phyloP scores from a whole-genome alignment of 2,113 vertebrate genomes.

The Toxotes chatareus region DNA sequence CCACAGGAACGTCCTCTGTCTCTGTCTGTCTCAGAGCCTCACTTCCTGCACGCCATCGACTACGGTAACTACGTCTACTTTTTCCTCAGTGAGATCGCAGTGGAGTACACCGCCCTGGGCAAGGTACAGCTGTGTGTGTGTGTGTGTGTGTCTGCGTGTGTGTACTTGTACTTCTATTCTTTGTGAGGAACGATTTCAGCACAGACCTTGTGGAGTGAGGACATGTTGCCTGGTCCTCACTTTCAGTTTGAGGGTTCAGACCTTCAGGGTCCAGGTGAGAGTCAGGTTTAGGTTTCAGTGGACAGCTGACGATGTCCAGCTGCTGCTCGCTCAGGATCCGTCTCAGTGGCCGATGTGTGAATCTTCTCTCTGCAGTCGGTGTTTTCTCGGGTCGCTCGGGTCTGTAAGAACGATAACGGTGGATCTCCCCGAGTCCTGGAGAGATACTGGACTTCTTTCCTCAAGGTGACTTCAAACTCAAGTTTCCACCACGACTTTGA shows the following conservation, averaged over 20 bases:
- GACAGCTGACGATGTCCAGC: too few species aligned
- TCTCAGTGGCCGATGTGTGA: too few species aligned
- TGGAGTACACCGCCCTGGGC: constrained; percentile 90
- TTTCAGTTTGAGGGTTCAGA: too few species aligned
- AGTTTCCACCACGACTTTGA: too few species aligned
- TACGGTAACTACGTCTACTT: constrained; percentile 92
- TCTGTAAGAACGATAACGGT: constrained; percentile 93
- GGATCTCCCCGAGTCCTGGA: constrained; percentile 93
- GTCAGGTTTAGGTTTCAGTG: too few species aligned
- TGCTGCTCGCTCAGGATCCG: too few species aligned
- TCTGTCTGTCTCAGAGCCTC: constrained; percentile 86
- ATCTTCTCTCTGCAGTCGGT: constrained; percentile 82
- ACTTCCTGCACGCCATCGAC: constrained; percentile 91
- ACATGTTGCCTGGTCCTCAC: too few species aligned
- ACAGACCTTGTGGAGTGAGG: too few species aligned
- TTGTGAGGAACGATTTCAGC: too few species aligned
- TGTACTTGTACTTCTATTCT: too few species aligned
- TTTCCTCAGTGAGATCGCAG: constrained; percentile 93
- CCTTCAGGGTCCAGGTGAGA: too few species aligned
- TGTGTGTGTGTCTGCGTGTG: background rate
- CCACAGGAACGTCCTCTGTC: background rate
- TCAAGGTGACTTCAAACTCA: constrained; percentile 83
- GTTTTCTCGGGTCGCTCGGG: constrained; percentile 91
- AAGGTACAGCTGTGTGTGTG: constrained; percentile 81
- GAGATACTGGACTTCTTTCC: constrained; percentile 94